These are phyloP conservation scores for Pseudanteris insignis DNA, from an alignment of 2,888 invertebrate genomes.

Conservation along the genomic window DNA sequence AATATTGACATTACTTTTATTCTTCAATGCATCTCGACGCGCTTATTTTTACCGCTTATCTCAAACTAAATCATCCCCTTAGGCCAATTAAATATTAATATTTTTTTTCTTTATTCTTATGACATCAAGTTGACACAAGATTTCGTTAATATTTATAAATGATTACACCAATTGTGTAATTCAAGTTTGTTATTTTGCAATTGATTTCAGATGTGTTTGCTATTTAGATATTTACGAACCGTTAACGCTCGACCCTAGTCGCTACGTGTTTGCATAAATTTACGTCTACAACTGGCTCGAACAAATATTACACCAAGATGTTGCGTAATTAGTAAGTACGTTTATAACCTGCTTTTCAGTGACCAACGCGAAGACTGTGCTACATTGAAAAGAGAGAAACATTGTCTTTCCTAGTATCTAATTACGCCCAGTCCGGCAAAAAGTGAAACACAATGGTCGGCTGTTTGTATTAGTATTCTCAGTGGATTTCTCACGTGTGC, in stretches of 20 bases:
- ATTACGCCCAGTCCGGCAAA: constrained; percentile 11
- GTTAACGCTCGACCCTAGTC: neutral
- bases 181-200: neutral
- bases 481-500: constrained; percentile 58
- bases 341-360: too few relatives aligned
- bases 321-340: constrained; percentile 15
- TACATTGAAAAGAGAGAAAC: too few relatives aligned
- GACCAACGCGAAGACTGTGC: too few relatives aligned
- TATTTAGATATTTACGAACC: neutral
- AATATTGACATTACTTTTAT: too few relatives aligned
- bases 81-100: too few relatives aligned
- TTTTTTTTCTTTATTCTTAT: too few relatives aligned
- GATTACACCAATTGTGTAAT: too few relatives aligned
- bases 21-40: neutral
- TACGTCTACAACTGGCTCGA: constrained; percentile 12
- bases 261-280: constrained; percentile 22
- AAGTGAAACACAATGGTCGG: constrained; percentile 17
- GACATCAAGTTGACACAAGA: too few relatives aligned
- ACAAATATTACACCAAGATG: constrained; percentile 18
- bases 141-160: too few relatives aligned
- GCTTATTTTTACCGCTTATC: neutral
- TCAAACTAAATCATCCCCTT: too few relatives aligned
- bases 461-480: constrained; percentile 46
- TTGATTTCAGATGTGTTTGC: constrained; percentile 12
- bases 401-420: constrained; percentile 5